Percentiles rank a stretch among this genome's conserved stretches.
Conservation (phyloP, 2,888 invertebrate species). For the Autographa gamma region DNA sequence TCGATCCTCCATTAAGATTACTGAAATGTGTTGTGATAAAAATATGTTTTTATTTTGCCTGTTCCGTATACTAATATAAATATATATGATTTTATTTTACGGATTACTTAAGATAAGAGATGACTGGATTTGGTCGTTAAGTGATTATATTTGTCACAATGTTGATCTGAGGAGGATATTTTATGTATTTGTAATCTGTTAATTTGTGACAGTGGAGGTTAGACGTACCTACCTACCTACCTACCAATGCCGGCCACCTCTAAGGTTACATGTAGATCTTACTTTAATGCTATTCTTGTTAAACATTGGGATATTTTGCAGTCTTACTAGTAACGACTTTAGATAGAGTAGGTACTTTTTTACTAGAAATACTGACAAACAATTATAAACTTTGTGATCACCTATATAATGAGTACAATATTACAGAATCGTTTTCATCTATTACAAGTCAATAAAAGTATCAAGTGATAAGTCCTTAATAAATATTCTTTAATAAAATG, state of each 20-base stretch:
- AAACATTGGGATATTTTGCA: too few relatives aligned
- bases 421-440: too few relatives aligned
- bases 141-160: slow-evolving; percentile 4
- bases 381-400: too few relatives aligned
- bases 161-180: neutral
- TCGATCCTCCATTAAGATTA: slow-evolving; percentile 32
- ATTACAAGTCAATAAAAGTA: neutral
- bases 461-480: neutral
- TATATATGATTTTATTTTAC: slow-evolving; percentile 5
- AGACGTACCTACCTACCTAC: neutral
- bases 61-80: neutral
- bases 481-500: slow-evolving; percentile 6
- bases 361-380: too few relatives aligned
- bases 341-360: too few relatives aligned
- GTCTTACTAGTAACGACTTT: too few relatives aligned
- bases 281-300: too few relatives aligned
- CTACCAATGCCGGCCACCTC: neutral
- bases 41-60: neutral
- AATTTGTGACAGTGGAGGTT: neutral
- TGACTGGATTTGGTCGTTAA: neutral
- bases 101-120: neutral
- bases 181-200: neutral
- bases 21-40: slow-evolving; percentile 19
- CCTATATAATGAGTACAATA: too few relatives aligned
- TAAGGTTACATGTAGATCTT: too few relatives aligned